Percentiles rank a stretch among this genome's conserved stretches.
Conservation (phyloP, 1,140 invertebrate genomes). For the Maconellicoccus hirsutus region DNA sequence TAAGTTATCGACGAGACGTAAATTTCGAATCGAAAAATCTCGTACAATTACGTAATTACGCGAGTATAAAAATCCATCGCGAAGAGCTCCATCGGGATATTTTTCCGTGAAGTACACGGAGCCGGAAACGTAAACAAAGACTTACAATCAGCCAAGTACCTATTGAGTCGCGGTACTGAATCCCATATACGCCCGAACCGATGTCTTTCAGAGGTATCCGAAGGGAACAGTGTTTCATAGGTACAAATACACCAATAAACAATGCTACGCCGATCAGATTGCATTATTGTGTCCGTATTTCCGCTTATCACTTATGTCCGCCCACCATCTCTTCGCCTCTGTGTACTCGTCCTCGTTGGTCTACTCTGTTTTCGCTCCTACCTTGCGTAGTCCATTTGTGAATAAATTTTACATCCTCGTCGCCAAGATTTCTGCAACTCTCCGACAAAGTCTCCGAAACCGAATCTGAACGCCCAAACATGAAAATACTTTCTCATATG, state of each 20-base stretch:
- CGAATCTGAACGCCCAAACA: too few species aligned
- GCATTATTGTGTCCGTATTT: constrained; percentile 19
- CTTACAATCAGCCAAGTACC: constrained; percentile 19
- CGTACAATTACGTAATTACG: too few species aligned
- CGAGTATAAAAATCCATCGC: too few species aligned
- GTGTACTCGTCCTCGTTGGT: not conserved
- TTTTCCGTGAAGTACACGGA: not conserved
- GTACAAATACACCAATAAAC: constrained; percentile 13
- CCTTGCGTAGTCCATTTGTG: not conserved
- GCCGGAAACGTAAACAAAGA: constrained; percentile 15
- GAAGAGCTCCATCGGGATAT: too few species aligned
- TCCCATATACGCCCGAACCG: not conserved
- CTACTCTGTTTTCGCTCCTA: too few species aligned
- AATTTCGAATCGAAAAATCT: too few species aligned
- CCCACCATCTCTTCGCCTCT: not conserved
- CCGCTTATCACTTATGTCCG: constrained; percentile 16
- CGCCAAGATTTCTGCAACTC: too few species aligned
- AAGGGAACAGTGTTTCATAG: not conserved
- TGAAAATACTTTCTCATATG: too few species aligned
- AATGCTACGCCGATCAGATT: constrained; percentile 17
- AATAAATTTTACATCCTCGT: not conserved
- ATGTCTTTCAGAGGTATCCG: not conserved
- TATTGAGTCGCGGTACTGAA: constrained; percentile 10
- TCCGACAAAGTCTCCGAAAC: too few species aligned
- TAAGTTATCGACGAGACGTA: too few species aligned